phyloP scores from a whole-genome alignment of 1,140 invertebrate genomes.

The Achatina immaculata region DNA sequence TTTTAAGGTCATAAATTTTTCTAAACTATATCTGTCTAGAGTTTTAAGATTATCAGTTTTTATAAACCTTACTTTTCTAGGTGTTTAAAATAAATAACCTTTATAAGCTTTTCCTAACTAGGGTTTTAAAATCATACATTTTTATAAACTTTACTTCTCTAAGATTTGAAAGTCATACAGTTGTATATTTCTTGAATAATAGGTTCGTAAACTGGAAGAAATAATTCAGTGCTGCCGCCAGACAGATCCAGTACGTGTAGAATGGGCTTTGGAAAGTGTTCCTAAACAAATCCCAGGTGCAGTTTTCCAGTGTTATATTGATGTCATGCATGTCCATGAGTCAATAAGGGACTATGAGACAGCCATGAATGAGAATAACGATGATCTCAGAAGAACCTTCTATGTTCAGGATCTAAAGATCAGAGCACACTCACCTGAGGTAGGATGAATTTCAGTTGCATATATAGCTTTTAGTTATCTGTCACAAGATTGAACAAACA shows the following conservation, averaged over 20 bases:
- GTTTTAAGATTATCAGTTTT: too few relatives aligned
- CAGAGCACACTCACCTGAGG: not conserved
- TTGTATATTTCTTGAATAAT: not conserved
- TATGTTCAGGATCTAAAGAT: constrained; percentile 33
- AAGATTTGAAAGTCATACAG: too few relatives aligned
- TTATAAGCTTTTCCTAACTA: too few relatives aligned
- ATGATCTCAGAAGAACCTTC: constrained; percentile 33
- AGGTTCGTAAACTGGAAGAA: constrained; percentile 28
- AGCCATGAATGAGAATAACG: constrained; percentile 21
- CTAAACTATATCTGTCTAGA: too few relatives aligned
- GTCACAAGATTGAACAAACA: too few relatives aligned
- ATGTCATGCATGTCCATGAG: constrained; percentile 31
- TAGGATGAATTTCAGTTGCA: too few relatives aligned
- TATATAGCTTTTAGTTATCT: too few relatives aligned
- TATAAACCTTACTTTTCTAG: too few relatives aligned
- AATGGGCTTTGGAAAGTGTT: constrained; percentile 37
- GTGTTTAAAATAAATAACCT: too few relatives aligned
- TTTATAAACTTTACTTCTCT: too few relatives aligned
- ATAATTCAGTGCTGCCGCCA: constrained; percentile 32
- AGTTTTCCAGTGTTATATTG: constrained; percentile 33
- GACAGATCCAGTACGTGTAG: constrained; percentile 33
- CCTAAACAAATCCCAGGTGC: not conserved
- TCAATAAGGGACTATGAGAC: constrained; percentile 24
- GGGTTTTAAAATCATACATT: too few relatives aligned
- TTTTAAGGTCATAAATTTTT: too few relatives aligned